Base-by-base conservation (phyloP, 2,113 vertebrate genomes). In the Muntiacus muntjak region DNA sequence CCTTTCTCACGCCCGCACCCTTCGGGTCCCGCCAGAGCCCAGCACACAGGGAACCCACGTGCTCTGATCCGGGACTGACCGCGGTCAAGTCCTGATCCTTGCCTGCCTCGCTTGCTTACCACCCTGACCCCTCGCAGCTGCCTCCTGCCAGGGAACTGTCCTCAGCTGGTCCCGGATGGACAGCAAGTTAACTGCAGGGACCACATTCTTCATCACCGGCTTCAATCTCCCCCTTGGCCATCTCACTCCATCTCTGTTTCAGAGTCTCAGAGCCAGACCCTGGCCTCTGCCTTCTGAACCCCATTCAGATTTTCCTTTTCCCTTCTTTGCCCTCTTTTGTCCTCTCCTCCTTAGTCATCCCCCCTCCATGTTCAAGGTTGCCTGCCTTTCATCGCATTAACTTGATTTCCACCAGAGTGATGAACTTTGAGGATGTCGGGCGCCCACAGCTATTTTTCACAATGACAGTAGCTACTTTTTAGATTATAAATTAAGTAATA, bases 101-200 rank as follows among this genome's bases (percentile, higher is more conserved):
- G 5, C 43, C 52, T 19, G 40, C 36, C 47, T n/a, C 17, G 2
- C 58, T 28, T 40, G 57, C 58, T 60, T 4, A 2, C 28, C 78
- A 8, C 30, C 15, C 40, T 2, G 54, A 25, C 43, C 15, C 43
- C 58, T 60, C 19, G 5, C 33, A 17, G 47, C 45, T 15, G 45
- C 71, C 50, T 50, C 45, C 81, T 28, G 21, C 28, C 7, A 0
- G 33, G 13, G 43, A n/a, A n/a, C 40, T 3, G 12, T 57, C 58
- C 26, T 3, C 17, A 12, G 43, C 5, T 0, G 2, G 19, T 13
- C 64, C 67, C 6, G 0, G 3, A 64, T 1, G 2, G 19, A 2
- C 0, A 8, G 47, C 67, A 0, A 1, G 28, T 28, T 40, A 40
- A 12, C 62, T 28, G 2, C 0, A 26, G 33, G 58, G 33, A 21